Evolutionary conservation across 2,888 invertebrate species (phyloP).

Genomic region (Corythucha ciliata): DNA sequence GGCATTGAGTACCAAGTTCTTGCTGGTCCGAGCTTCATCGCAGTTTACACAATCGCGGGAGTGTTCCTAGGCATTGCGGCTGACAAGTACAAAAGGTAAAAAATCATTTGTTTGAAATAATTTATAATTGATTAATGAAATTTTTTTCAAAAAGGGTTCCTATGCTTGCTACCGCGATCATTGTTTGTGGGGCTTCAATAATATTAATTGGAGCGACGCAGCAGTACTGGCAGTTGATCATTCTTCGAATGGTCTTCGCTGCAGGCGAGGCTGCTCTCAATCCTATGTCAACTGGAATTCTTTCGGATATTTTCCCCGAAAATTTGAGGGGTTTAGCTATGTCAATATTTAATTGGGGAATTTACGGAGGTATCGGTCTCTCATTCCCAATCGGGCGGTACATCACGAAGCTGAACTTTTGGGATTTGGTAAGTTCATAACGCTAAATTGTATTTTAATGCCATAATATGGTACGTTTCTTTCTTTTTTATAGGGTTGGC

Average conservation of each 20-base stretch:
- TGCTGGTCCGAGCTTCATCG: constrained; percentile 87
- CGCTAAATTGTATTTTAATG: not conserved
- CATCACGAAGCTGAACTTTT: constrained; percentile 62
- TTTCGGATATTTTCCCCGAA: constrained; percentile 38
- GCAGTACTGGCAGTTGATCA: constrained; percentile 81
- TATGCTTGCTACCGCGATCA: constrained; percentile 64
- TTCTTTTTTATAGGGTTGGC: constrained; percentile 57
- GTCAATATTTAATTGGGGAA: constrained; percentile 92
- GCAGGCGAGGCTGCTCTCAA: constrained; percentile 82
- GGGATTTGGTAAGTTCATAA: constrained; percentile 52
- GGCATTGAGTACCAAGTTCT: constrained; percentile 86
- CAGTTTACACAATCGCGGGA: constrained; percentile 80
- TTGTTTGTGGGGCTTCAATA: constrained; percentile 73
- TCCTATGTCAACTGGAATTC: constrained; percentile 66
- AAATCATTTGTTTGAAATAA: not conserved
- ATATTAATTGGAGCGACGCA: constrained; percentile 74
- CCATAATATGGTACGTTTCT: not conserved
- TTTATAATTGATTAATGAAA: not conserved
- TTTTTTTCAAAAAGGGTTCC: constrained; percentile 49
- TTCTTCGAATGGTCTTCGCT: constrained; percentile 76
- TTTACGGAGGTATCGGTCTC: constrained; percentile 87
- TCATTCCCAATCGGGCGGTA: constrained; percentile 87
- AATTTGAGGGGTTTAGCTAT: constrained; percentile 73
- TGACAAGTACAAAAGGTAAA: constrained; percentile 52
- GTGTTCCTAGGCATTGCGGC: constrained; percentile 75